Conservation (phyloP, 1,140 invertebrate species). For the Aphelinus atriplicis region DNA sequence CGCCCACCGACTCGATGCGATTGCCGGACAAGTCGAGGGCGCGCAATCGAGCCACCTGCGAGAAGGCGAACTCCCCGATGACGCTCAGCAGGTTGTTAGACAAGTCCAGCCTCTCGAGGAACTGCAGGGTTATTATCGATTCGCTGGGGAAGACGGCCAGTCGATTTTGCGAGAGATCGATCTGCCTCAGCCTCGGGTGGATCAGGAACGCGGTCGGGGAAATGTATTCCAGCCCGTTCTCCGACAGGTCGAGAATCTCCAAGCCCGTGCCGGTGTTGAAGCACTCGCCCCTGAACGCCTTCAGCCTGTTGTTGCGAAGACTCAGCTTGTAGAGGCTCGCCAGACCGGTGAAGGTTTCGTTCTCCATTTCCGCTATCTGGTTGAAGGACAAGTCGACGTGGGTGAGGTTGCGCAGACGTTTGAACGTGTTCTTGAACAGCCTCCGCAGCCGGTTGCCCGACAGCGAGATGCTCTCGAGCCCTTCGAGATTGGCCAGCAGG, state of each 20-base stretch:
- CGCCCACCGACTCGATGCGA: constrained; percentile 80
- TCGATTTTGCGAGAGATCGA: constrained; percentile 80
- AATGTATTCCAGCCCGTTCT: constrained; percentile 78
- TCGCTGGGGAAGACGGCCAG: constrained; percentile 86
- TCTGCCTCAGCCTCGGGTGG: constrained; percentile 74
- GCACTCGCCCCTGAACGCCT: constrained; percentile 77
- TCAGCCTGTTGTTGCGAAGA: constrained; percentile 79
- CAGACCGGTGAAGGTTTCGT: constrained; percentile 78
- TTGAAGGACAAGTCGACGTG: constrained; percentile 80
- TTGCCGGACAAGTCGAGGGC: constrained; percentile 78
- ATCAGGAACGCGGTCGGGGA: constrained; percentile 78
- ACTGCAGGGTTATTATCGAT: constrained; percentile 78
- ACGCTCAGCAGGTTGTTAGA: constrained; percentile 79
- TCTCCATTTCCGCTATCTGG: constrained; percentile 78
- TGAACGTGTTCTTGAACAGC: constrained; percentile 77
- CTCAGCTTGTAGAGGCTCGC: constrained; percentile 79
- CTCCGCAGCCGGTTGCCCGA: constrained; percentile 76
- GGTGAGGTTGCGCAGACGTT: constrained; percentile 77
- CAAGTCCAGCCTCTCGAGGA: constrained; percentile 79
- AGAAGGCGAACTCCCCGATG: constrained; percentile 85
- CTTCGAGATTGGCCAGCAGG: constrained; percentile 74
- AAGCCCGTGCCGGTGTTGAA: constrained; percentile 79
- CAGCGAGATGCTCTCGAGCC: constrained; percentile 74
- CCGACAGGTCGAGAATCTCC: constrained; percentile 72
- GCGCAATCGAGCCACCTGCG: constrained; percentile 77